Evolutionary conservation across 1,140 invertebrate species (phyloP).

Genomic region (Calosoma granatense): DNA sequence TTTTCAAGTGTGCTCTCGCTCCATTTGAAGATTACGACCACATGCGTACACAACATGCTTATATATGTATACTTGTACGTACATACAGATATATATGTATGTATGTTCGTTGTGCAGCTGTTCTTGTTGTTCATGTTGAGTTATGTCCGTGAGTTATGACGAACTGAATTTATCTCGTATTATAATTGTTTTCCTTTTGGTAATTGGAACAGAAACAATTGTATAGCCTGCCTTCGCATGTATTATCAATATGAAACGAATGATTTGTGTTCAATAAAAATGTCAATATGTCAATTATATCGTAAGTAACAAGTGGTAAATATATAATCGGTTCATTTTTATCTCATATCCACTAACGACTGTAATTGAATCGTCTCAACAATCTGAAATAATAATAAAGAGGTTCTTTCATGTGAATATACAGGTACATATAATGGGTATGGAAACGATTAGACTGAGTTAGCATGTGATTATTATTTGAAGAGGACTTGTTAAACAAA

Average conservation of each 20-base stretch:
- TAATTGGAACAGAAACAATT: slow-evolving; percentile 4
- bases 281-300: slow-evolving; percentile 6
- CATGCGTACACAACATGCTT: neutral
- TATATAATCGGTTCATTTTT: no score
- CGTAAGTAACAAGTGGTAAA: no score
- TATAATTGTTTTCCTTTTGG: neutral
- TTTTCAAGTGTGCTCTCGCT: neutral
- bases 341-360: no score
- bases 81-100: neutral
- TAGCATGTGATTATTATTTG: no score
- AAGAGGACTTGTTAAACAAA: neutral
- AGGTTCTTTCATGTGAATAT: no score
- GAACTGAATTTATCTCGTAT: neutral
- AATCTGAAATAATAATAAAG: no score
- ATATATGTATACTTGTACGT: neutral
- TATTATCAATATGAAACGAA: neutral
- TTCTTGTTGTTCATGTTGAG: neutral
- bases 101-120: no score
- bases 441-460: no score
- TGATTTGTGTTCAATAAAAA: slow-evolving; percentile 4
- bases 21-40: neutral
- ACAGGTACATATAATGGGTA: no score
- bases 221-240: neutral
- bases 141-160: neutral
- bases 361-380: no score